Evolutionary conservation across 1,140 invertebrate species (phyloP).

Genomic region (Lasaia peninsularis): DNA sequence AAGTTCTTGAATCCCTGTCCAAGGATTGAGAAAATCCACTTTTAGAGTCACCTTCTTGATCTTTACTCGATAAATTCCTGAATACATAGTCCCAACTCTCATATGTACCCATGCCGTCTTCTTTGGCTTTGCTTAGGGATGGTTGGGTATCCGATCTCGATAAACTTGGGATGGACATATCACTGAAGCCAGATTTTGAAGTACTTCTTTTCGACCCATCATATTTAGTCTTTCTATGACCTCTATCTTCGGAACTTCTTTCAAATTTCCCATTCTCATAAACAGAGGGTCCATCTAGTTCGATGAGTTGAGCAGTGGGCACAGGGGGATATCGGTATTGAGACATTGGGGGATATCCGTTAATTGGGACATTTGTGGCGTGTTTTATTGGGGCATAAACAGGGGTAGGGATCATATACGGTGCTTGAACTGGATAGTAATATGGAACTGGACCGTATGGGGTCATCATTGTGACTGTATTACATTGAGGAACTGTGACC

Average conservation of each 20-base stretch:
- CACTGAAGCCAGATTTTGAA: conserved; percentile 57
- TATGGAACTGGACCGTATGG: conserved; percentile 58
- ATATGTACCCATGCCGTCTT: conserved; percentile 80
- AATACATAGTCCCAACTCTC: conserved; percentile 90
- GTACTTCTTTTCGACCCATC: conserved; percentile 51
- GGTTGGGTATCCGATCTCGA: conserved; percentile 70
- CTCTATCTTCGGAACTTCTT: conserved; percentile 44
- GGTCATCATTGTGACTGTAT: conserved; percentile 46
- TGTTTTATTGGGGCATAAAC: conserved; percentile 69
- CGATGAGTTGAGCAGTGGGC: conserved; percentile 83
- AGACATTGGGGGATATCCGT: conserved; percentile 57
- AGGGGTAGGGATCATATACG: conserved; percentile 67
- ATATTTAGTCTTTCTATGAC: conserved; percentile 36
- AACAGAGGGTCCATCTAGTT: conserved; percentile 80
- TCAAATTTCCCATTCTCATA: conserved; percentile 61
- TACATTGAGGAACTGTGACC: conserved; percentile 42
- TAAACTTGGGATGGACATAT: conserved; percentile 56
- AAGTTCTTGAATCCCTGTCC: conserved; percentile 67
- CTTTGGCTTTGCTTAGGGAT: conserved; percentile 68
- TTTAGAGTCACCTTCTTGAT: conserved; percentile 81
- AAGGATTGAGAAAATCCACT: conserved; percentile 78
- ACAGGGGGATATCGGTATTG: conserved; percentile 68
- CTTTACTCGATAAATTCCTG: conserved; percentile 84
- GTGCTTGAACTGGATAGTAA: conserved; percentile 66
- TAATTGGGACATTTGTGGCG: conserved; percentile 61